Evolutionary conservation across 64 coral and sea anemone genomes (phyloP), one percentile per base, ranked within the genome.

Genomic region (Actinia equina): DNA sequence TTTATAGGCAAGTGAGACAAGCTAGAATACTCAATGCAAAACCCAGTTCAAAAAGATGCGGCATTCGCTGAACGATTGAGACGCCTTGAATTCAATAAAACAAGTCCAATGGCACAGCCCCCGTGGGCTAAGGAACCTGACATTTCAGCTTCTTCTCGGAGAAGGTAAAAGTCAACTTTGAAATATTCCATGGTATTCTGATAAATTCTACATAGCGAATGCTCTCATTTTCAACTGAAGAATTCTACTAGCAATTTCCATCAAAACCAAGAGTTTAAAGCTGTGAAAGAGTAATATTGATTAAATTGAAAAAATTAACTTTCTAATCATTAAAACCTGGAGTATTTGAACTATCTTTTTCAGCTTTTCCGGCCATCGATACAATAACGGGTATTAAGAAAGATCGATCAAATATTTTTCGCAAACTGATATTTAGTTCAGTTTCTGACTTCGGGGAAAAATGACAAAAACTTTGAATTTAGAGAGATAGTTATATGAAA

Each of bases 101-200:
- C 43, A 11, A 59, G 17, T 30, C 25, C 83, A 6, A 44, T 44
- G 49, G 43, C 52, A 42, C 52, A 63, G 10, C 83, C 83, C 18
- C 83, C 83, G 7, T 85, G 83, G 83, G 83, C 83, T 42, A 85
- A 85, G 19, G 83, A 85, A 11, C 83, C 83, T 10, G 52, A 55
- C 4, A 13, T 63, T 41, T 85, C 83, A 27, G 41, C 14, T 41
- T 85, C 52, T 19, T 22, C 16, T 43, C 61, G 53, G 17, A 81
- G 26, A 81, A 85, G 83, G 83, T 85, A 85, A 44, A 30, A 55
- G 17, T 85, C 37, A 52, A 4, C 6, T 17, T 81, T 49, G 30
- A 37, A 37, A 37, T 37, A 22, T 81, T 43, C 69, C 59, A 15
- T 41, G 10, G 19, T 65, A 23, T 65, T 65, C 5, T 65, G n/a